phyloP scores from a whole-genome alignment of 2,888 invertebrate species.

The Noctua janthe region DNA sequence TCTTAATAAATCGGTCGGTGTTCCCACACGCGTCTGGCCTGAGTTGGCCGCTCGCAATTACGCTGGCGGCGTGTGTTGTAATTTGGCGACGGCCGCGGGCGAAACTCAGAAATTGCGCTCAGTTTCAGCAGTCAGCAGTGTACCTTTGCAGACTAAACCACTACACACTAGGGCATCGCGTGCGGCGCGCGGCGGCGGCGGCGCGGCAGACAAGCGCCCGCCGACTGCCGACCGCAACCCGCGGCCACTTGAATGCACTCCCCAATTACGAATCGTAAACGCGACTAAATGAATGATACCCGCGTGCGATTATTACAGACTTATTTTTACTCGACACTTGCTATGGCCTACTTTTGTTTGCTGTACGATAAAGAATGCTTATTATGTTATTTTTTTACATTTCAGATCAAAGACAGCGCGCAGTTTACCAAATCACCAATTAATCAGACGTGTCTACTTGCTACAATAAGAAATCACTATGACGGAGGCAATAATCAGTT shows the following conservation, averaged over 20 bases:
- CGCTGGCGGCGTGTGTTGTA: slow-evolving; percentile 84
- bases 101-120: slow-evolving; percentile 82
- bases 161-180: slow-evolving; percentile 76
- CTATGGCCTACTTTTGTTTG: slow-evolving; percentile 58
- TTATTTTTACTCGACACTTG: slow-evolving; percentile 61
- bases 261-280: slow-evolving; percentile 89
- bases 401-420: slow-evolving; percentile 17
- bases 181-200: slow-evolving; percentile 76
- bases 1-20: slow-evolving; percentile 88
- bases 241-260: slow-evolving; percentile 82
- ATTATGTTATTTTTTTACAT: slow-evolving; percentile 4
- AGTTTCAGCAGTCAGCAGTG: slow-evolving; percentile 81
- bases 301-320: slow-evolving; percentile 60
- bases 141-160: slow-evolving; percentile 70
- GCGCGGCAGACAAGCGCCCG: slow-evolving; percentile 70
- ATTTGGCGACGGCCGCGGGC: slow-evolving; percentile 86
- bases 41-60: slow-evolving; percentile 81
- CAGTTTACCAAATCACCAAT: slow-evolving; percentile 1
- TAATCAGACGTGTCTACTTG: neutral
- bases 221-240: slow-evolving; percentile 73
- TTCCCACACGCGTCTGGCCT: slow-evolving; percentile 84
- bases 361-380: slow-evolving; percentile 30
- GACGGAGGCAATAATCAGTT: neutral
- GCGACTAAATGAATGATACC: slow-evolving; percentile 81
- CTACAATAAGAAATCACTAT: neutral